Evolutionary conservation across 2,888 invertebrate genomes (phyloP).

Genomic region (Poecilobothrus nobilitatus): DNA sequence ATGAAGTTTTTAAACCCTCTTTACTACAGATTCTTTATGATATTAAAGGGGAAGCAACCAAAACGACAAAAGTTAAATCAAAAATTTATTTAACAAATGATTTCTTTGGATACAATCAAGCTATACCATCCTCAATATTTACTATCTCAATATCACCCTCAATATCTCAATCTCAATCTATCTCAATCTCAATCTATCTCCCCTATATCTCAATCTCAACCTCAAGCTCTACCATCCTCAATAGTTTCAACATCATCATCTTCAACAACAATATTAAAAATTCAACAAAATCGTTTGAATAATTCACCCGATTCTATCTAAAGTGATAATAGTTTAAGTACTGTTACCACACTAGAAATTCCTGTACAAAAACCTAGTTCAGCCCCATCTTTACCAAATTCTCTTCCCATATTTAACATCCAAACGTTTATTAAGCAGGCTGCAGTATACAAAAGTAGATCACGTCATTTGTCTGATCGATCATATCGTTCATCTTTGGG

Average conservation of each 20-base stretch:
- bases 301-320: not conserved
- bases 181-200: too few relatives aligned
- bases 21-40: slow-evolving; percentile 16
- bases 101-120: slow-evolving; percentile 29
- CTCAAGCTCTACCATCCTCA: too few relatives aligned
- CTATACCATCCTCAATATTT: slow-evolving; percentile 14
- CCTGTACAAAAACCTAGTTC: slow-evolving; percentile 42
- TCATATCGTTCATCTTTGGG: slow-evolving; percentile 42
- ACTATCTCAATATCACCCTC: too few relatives aligned
- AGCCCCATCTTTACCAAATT: slow-evolving; percentile 41
- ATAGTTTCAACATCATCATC: slow-evolving; percentile 16
- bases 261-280: slow-evolving; percentile 26
- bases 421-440: slow-evolving; percentile 42
- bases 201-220: too few relatives aligned
- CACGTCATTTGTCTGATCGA: slow-evolving; percentile 43
- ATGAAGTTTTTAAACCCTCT: slow-evolving; percentile 12
- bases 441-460: slow-evolving; percentile 40
- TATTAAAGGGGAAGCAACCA: not conserved
- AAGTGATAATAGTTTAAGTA: slow-evolving; percentile 19
- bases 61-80: slow-evolving; percentile 29
- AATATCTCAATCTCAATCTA: too few relatives aligned
- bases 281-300: not conserved
- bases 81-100: slow-evolving; percentile 42
- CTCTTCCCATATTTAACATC: slow-evolving; percentile 41
- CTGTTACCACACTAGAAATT: slow-evolving; percentile 24